Evolutionary conservation across 2,113 vertebrate species (phyloP), one percentile per base, ranked within the genome.

Genomic region (Paracanthobrama guichenoti): DNA sequence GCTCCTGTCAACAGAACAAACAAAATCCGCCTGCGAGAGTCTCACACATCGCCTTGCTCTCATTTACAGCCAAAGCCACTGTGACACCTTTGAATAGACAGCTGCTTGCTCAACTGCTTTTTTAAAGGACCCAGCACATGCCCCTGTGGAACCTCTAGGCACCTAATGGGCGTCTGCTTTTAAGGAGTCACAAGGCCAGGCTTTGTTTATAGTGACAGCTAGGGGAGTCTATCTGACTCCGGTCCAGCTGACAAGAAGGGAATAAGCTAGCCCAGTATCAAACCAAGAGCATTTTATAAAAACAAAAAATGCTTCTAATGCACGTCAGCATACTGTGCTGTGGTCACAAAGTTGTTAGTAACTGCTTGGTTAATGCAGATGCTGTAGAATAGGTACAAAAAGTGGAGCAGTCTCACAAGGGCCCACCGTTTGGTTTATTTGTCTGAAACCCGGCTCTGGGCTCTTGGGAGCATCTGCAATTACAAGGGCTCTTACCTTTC

Each of bases 401-500:
- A 55, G 31, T 60, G 59, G 53, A 78, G 50, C 66, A 69, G 71
- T 57, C 62, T 73, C 59, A 53, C 39, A 50, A 79, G 66, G 73
- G 13, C 81, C 35, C 5, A 14, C 77, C 18, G 44, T 57, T 81
- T 78, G 80, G 50, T 85, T 81, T 81, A 69, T 64, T 82, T 80
- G 48, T 85, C 60, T 77, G 26, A 86, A 86, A 75, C 67, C 77
- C 24, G 48, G 59, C 22, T 72, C 35, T n/a, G 44, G 86, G 22
- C 84, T 77, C 81, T 28, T 53, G 86, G 81, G 86, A 81, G n/a
- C 42, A 79, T 72, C 72, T 81, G 84, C 76, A 86, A 87, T 85
- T 86, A 84, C 80, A 82, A 89, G 77, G 84, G 59, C 86, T 88
- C 88, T 83, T 87, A 87, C 85, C 69, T 87, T 84, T 84, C 66